phyloP scores from a whole-genome alignment of 2,888 invertebrate genomes.

The Fragum fragum region DNA sequence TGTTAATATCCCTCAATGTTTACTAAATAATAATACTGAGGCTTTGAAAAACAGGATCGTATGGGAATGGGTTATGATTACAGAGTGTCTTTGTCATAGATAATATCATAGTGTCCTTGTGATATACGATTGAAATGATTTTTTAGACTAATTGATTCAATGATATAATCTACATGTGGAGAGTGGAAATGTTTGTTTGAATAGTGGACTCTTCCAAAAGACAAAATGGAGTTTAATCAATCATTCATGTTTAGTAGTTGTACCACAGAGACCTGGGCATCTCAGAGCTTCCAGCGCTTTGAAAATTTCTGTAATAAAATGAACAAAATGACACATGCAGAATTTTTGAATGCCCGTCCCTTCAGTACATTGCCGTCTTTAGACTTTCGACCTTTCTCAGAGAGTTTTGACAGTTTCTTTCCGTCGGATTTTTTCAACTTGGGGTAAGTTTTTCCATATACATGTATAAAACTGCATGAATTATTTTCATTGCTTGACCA shows the following conservation, averaged over 20 bases:
- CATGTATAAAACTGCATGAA: too few relatives aligned
- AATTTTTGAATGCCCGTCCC: slow-evolving; percentile 37
- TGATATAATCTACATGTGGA: too few relatives aligned
- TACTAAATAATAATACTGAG: too few relatives aligned
- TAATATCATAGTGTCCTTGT: too few relatives aligned
- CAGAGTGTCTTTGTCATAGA: too few relatives aligned
- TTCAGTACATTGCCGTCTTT: slow-evolving; percentile 48
- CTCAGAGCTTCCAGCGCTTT: slow-evolving; percentile 58
- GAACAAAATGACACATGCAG: slow-evolving; percentile 32
- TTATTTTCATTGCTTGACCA: too few relatives aligned
- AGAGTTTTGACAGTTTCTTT: slow-evolving; percentile 41
- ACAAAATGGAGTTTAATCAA: slow-evolving; percentile 53
- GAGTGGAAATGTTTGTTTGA: too few relatives aligned
- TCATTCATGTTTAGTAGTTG: slow-evolving; percentile 60
- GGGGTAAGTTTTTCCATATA: slow-evolving; percentile 15
- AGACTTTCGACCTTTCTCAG: slow-evolving; percentile 52
- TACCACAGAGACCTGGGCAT: slow-evolving; percentile 40
- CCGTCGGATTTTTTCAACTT: slow-evolving; percentile 47
- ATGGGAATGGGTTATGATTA: too few relatives aligned
- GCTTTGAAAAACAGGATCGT: too few relatives aligned
- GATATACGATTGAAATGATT: too few relatives aligned
- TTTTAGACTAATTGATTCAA: too few relatives aligned
- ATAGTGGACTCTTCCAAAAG: background rate
- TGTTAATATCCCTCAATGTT: too few relatives aligned
- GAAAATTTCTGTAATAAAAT: slow-evolving; percentile 55